Evolutionary conservation across 2,888 invertebrate species (phyloP).

Genomic region (Cephus rjabovi): DNA sequence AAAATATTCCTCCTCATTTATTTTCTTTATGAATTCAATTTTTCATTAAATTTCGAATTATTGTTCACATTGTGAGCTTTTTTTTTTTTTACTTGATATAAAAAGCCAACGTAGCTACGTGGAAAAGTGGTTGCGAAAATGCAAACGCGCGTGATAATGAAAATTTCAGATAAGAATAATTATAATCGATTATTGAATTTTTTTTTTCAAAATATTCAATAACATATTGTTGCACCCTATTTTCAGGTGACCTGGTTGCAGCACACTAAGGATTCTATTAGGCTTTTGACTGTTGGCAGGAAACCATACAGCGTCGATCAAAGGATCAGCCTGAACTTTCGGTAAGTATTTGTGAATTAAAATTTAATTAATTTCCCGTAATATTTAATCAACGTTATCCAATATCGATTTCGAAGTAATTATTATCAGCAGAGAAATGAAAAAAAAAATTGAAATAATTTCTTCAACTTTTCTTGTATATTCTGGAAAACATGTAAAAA

Average conservation of each 20-base stretch:
- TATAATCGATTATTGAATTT: too few relatives aligned
- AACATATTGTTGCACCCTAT: not conserved
- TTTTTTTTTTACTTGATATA: too few relatives aligned
- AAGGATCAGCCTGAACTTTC: conserved; percentile 71
- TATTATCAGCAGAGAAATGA: too few relatives aligned
- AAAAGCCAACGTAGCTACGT: too few relatives aligned
- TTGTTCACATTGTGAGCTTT: not conserved
- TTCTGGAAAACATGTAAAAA: too few relatives aligned
- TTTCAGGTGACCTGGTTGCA: conserved; percentile 74
- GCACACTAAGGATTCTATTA: conserved; percentile 70
- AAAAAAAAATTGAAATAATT: too few relatives aligned
- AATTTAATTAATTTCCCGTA: not conserved
- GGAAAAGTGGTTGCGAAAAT: too few relatives aligned
- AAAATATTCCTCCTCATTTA: not conserved
- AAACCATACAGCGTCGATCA: conserved; percentile 72
- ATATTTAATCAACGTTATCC: not conserved
- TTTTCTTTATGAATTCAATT: not conserved
- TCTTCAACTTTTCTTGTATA: too few relatives aligned
- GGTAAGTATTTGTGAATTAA: conserved; percentile 56
- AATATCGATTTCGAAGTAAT: too few relatives aligned
- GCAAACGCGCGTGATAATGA: too few relatives aligned
- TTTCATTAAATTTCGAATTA: not conserved
- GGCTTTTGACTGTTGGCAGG: conserved; percentile 72
- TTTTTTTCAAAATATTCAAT: too few relatives aligned
- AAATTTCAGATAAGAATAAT: too few relatives aligned